Conservation (phyloP, 1,140 invertebrate genomes). For the Cydia amplana region DNA sequence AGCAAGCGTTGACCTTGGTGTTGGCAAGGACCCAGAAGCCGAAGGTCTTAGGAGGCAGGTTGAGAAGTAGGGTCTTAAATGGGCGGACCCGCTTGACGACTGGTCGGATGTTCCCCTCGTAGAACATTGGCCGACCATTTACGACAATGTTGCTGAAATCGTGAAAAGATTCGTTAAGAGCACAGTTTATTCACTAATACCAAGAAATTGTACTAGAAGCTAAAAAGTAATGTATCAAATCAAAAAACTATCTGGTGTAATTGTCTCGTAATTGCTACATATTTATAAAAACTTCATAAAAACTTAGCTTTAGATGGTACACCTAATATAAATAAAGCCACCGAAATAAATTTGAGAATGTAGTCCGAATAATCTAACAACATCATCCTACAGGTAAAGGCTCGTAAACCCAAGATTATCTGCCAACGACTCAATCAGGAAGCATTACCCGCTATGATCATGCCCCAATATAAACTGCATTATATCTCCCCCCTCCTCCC, state of each 20-base stretch:
- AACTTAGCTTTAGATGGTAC: too few species aligned
- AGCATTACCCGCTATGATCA: slow-evolving; percentile 57
- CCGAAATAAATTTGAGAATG: too few species aligned
- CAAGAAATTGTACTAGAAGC: neutral
- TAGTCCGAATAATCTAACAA: neutral
- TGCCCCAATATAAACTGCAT: slow-evolving; percentile 69
- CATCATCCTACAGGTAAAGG: slow-evolving; percentile 6
- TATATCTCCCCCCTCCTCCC: slow-evolving; percentile 66
- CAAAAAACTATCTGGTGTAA: too few species aligned
- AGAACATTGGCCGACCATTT: slow-evolving; percentile 75
- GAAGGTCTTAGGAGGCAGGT: slow-evolving; percentile 78
- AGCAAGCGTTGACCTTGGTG: slow-evolving; percentile 74
- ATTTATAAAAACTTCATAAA: too few species aligned
- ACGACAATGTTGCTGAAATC: slow-evolving; percentile 78
- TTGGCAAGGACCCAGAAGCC: slow-evolving; percentile 82
- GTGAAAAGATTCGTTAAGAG: slow-evolving; percentile 32
- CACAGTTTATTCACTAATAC: neutral
- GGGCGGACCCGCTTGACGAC: slow-evolving; percentile 66
- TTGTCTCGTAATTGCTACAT: too few species aligned
- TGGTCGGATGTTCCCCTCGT: slow-evolving; percentile 77
- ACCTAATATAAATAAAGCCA: too few species aligned
- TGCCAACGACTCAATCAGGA: neutral
- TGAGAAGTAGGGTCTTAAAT: slow-evolving; percentile 72
- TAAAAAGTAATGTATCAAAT: too few species aligned
- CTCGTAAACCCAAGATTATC: neutral